Evolutionary conservation across 2,113 vertebrate species (phyloP).

Genomic region (Daubentonia madagascariensis): DNA sequence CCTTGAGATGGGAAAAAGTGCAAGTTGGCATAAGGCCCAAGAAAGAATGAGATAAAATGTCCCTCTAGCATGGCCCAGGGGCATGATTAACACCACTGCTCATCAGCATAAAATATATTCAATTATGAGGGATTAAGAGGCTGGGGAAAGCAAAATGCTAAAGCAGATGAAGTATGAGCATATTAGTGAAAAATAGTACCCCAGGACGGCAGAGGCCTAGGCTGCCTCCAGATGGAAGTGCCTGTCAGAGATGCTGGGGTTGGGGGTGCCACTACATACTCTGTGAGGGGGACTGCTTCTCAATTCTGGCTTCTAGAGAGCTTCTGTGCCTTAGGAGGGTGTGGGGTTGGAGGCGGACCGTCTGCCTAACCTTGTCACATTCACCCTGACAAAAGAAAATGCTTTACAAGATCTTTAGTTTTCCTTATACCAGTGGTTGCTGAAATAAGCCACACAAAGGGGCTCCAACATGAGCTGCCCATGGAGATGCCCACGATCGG

Average conservation of each 20-base stretch:
- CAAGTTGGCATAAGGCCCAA: constrained; percentile 57
- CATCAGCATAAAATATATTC: constrained; percentile 78
- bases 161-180: constrained; percentile 64
- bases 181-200: constrained; percentile 42
- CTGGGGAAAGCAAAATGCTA: constrained; percentile 68
- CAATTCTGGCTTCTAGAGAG: neutral
- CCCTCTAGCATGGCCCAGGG: constrained; percentile 61
- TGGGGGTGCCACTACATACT: fast-evolving
- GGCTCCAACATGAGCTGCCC: neutral
- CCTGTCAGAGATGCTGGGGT: neutral
- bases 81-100: constrained; percentile 66
- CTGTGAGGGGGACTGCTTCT: fast-evolving
- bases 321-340: neutral
- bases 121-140: constrained; percentile 75
- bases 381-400: neutral
- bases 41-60: constrained; percentile 69
- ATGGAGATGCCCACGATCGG: neutral
- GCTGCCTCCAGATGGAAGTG: neutral
- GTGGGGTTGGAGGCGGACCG: neutral
- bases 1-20: neutral
- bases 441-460: neutral
- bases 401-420: neutral
- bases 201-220: neutral
- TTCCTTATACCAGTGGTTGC: neutral
- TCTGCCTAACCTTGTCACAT: neutral